Conservation (phyloP, 2,113 vertebrate species). For the Silurus meridionalis region DNA sequence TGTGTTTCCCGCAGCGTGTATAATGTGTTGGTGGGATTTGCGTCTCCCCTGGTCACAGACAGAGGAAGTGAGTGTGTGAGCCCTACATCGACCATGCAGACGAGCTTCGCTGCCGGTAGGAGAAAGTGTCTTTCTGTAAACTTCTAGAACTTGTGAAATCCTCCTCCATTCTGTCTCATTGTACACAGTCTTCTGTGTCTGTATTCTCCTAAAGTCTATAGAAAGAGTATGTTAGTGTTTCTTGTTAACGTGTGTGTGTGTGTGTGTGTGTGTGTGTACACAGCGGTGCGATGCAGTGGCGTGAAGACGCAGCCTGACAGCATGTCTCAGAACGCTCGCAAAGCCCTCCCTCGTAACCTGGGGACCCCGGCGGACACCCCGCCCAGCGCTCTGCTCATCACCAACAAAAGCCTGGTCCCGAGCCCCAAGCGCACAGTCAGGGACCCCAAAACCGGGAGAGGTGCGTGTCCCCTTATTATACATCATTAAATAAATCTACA, state of each 20-base stretch:
- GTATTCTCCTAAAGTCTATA: background rate
- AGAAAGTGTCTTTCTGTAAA: background rate
- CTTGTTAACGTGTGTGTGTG: background rate
- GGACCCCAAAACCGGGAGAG: slow-evolving; percentile 98
- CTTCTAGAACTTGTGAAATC: background rate
- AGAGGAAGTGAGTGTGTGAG: slow-evolving; percentile 87
- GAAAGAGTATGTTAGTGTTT: background rate
- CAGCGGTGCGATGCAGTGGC: slow-evolving; percentile 90
- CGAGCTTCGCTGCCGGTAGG: slow-evolving; percentile 93
- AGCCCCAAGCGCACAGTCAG: slow-evolving; percentile 96
- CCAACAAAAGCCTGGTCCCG: slow-evolving; percentile 86
- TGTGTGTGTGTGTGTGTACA: background rate
- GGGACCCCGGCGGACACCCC: slow-evolving; percentile 94
- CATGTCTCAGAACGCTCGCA: slow-evolving; percentile 96
- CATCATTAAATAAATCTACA: background rate
- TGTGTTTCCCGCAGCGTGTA: slow-evolving; percentile 80
- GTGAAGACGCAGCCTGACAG: slow-evolving; percentile 94
- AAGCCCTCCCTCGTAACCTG: slow-evolving; percentile 86
- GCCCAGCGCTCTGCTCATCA: slow-evolving; percentile 80
- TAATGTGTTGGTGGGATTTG: slow-evolving; percentile 95
- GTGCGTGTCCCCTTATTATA: slow-evolving; percentile 64
- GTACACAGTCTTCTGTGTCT: background rate
- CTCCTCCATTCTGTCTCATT: no score
- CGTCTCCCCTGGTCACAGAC: slow-evolving; percentile 95
- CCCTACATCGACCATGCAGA: slow-evolving; percentile 82